Base-by-base conservation (phyloP, 1,140 invertebrate genomes). In the Drosophila nasuta region DNA sequence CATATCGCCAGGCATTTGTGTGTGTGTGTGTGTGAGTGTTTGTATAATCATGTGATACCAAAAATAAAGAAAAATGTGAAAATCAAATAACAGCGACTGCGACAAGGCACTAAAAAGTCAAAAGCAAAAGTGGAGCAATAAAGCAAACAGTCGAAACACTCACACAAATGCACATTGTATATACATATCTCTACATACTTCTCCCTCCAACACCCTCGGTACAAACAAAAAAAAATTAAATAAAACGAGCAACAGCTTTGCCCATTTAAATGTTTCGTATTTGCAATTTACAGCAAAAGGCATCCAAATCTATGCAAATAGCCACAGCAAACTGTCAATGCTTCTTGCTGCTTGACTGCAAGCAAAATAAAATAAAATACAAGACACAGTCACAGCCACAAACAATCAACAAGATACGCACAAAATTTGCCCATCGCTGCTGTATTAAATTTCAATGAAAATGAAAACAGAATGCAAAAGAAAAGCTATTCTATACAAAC, bases 21-120 rank as follows among this genome's bases (percentile, higher is more conserved):
- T 54, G 25, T n/a, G 25, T 46, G 33, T 46, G 43, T 63, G 17
- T 65, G 48, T 60, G 51, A 74, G 33, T 88, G 82, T 88, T 74
- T 79, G 77, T 87, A 87, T 68, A 82, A 89, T 88, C 83, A 88
- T 88, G 83, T 88, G 83, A 88, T 88, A 88, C 83, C 85, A 75
- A 88, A 79, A 88, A 88, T 89, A 88, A 88, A 88, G 83, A 88
- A 89, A 88, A 89, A 88, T 88, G 85, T 89, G 83, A 88, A 88
- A 88, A 88, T 89, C 85, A 88, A 88, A 88, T 82, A 88, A 77
- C 76, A 57, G 68, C 76, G 48, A 62, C 68, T 57, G 73, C 79
- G 72, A 69, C 66, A 83, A 79, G 81, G 59, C 81, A 88, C 83
- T 89, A 88, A 88, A 87, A 80, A 88, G 77, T 88, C 83, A 73